Evolutionary conservation across 92 coral and sea anemone species (phyloP).

Genomic region (Actinernus sp.): DNA sequence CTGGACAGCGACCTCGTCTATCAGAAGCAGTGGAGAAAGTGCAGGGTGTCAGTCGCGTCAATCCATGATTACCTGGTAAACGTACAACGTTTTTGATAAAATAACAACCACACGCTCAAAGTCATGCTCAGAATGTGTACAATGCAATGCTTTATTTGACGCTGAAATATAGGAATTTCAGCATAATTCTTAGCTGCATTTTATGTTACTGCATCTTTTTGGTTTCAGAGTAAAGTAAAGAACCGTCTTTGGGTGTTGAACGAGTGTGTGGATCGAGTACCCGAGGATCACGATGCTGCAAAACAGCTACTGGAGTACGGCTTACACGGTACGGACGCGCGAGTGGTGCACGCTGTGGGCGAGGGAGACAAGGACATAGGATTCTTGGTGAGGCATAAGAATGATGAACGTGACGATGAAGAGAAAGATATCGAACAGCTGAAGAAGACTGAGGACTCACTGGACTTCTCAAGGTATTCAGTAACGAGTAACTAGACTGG

Average conservation of each 20-base stretch:
- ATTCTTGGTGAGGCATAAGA: slow-evolving; percentile 56
- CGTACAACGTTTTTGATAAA: too few species aligned
- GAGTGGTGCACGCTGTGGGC: slow-evolving; percentile 76
- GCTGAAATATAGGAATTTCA: too few species aligned
- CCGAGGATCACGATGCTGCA: slow-evolving; percentile 90
- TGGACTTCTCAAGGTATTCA: slow-evolving; percentile 84
- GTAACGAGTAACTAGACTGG: too few species aligned
- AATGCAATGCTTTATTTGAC: too few species aligned
- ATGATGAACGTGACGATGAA: slow-evolving; percentile 55
- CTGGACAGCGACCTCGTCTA: slow-evolving; percentile 97
- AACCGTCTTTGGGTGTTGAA: slow-evolving; percentile 98
- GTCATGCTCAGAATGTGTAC: too few species aligned
- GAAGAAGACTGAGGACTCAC: slow-evolving; percentile 62
- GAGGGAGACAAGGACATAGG: slow-evolving; percentile 66
- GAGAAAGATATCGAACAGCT: slow-evolving; percentile 42
- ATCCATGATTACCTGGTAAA: slow-evolving; percentile 96
- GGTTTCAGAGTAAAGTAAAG: slow-evolving; percentile 89
- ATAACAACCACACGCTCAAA: too few species aligned
- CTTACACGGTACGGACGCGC: slow-evolving; percentile 87
- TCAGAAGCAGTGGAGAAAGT: slow-evolving; percentile 98
- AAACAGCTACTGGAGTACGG: slow-evolving; percentile 91
- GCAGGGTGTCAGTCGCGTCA: slow-evolving; percentile 87
- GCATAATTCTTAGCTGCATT: background rate
- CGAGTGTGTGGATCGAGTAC: slow-evolving; percentile 97
- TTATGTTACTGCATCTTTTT: background rate